A percentile compares a stretch with the other conserved stretches of the same genome.
phyloP scores from a whole-genome alignment of 2,113 vertebrate species.

The Lagopus muta region DNA sequence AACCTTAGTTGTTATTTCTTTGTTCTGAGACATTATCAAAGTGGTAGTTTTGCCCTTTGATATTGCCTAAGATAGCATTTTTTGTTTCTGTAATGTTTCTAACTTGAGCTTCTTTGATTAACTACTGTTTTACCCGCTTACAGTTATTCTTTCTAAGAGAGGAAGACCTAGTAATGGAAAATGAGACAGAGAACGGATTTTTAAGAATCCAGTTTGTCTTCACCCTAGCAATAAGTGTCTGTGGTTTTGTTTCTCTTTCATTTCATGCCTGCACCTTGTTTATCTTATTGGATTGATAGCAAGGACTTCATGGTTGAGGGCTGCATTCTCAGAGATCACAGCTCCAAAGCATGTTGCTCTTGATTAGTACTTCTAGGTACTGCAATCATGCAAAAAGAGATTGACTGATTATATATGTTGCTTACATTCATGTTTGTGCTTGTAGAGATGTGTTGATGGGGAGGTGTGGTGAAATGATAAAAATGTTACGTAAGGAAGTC shows the following conservation, averaged over 20 bases:
- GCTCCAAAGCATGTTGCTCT: neutral
- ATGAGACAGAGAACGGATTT: neutral
- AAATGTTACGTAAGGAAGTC: neutral
- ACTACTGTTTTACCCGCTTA: neutral
- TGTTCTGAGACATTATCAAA: neutral
- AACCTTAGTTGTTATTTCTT: neutral
- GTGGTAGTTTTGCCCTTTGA: neutral
- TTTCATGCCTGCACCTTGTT: neutral
- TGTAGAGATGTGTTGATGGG: neutral
- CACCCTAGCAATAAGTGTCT: neutral
- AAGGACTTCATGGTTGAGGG: neutral
- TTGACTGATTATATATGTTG: neutral
- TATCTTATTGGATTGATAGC: neutral
- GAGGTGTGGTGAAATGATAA: constrained; percentile 7
- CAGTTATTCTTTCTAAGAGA: neutral
- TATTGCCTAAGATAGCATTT: neutral
- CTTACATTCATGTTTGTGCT: neutral
- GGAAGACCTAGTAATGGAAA: neutral
- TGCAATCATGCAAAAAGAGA: neutral
- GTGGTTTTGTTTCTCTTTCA: neutral
- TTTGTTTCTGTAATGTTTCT: neutral
- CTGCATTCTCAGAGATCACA: neutral
- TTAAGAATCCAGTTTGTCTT: neutral
- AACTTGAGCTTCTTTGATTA: neutral
- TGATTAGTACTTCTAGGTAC: neutral